Base-by-base conservation (phyloP, 2,888 invertebrate genomes). In the Euzophera pinguis region DNA sequence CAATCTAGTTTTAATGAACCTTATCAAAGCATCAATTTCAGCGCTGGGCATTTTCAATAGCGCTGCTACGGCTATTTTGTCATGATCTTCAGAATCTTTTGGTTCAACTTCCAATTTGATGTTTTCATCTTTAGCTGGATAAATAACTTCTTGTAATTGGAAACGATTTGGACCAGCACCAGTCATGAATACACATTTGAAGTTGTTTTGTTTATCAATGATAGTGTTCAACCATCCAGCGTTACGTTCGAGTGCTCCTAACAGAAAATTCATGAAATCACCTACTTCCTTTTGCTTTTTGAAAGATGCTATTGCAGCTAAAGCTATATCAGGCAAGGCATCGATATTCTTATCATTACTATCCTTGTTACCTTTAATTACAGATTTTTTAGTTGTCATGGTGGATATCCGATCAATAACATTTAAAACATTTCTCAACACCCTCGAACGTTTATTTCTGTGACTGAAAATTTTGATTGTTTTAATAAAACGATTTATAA, bases 161-260 rank as follows among this genome's bases (percentile, higher is more conserved):
- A 86, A 88, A 49, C 89, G 77, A 54, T 88, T 87, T 4, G 89
- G 86, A 1, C 89, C 89, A 1, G 85, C 78, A 16, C 89, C 88
- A 1, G 74, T 73, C 78, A 88, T 69, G 50, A 88, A 60, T 0
- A 77, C 88, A 56, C 88, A 87, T 64, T 68, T 76, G 62, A 90
- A 90, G 64, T 78, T 66, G 41, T 67, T 67, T 56, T 85, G 85
- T 52, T 74, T 79, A 13, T 71, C 70, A 6, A 87, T 78, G 9
- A 84, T 59, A 13, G 60, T 67, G 65, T 87, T 90, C 22, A 89
- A 65, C 88, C 86, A 88, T 38, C 67, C 68, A 1, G 82, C 76
- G 59, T 88, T 85, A 16, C 80, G 73, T 14, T 85, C 84, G 4
- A 90, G 71, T 3, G 85, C 74, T 48, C 60, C 69, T 4, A 89